Conservation (phyloP, 2,113 vertebrate species). For the Amazona vittata region DNA sequence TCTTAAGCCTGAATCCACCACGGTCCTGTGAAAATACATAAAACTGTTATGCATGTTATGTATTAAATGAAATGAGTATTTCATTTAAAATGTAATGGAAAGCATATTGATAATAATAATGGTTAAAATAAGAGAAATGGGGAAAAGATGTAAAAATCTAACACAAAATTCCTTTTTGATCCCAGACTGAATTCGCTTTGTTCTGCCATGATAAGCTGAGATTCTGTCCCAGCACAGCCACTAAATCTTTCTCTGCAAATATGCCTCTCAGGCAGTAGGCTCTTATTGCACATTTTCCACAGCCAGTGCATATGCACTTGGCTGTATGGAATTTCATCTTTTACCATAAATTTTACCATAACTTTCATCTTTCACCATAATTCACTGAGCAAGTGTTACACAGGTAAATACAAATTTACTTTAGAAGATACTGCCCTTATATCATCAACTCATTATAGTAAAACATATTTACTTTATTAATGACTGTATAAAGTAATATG, state of each 20-base stretch:
- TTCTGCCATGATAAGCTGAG: not conserved
- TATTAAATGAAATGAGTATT: not conserved
- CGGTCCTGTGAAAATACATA: conserved; percentile 81
- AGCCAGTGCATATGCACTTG: not conserved
- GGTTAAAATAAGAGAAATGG: not conserved
- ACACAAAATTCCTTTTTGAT: not conserved
- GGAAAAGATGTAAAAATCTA: not conserved
- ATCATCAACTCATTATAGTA: not conserved
- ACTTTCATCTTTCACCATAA: not conserved
- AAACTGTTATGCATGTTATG: not conserved
- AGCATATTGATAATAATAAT: not conserved
- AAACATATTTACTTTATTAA: not conserved
- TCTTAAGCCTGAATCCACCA: conserved; percentile 91
- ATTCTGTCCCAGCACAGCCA: not conserved
- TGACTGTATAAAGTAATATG: not conserved
- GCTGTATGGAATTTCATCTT: not conserved
- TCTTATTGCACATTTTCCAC: not conserved
- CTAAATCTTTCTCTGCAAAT: not conserved
- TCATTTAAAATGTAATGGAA: not conserved
- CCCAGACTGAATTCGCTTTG: not conserved
- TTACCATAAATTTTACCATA: not conserved
- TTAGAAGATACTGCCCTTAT: not conserved
- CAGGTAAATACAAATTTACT: not conserved
- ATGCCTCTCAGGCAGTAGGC: not conserved
- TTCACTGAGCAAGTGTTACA: not conserved